Evolutionary conservation across 2,797 vertebrate genomes (phyloP).

Genomic region (Peromyscus aztecus): DNA sequence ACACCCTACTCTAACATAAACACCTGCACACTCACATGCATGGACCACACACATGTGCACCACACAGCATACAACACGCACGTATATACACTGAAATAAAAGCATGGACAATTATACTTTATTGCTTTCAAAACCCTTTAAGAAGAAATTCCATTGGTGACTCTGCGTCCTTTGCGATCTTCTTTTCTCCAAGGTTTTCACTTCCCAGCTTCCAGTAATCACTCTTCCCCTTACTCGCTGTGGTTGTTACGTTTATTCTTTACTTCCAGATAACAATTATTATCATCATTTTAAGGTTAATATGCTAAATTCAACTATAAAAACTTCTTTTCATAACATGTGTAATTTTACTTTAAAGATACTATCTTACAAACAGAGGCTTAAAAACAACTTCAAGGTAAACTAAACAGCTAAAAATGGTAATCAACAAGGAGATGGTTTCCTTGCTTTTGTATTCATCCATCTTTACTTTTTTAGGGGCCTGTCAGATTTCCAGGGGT

Average conservation of each 20-base stretch:
- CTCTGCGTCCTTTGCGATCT: not conserved
- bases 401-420: not conserved
- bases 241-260: not conserved
- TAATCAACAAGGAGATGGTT: not conserved
- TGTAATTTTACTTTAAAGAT: not conserved
- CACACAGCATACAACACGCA: not conserved
- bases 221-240: not conserved
- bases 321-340: not conserved
- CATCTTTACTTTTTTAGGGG: not conserved
- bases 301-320: not conserved
- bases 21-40: not conserved
- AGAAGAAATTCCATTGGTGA: not conserved
- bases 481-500: not conserved
- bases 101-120: not conserved
- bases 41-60: not conserved
- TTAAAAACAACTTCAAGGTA: not conserved
- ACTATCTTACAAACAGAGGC: not conserved
- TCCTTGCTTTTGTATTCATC: not conserved
- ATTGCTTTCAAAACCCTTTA: not conserved
- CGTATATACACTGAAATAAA: not conserved
- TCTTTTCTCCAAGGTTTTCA: not conserved
- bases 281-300: not conserved
- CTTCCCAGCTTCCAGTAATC: not conserved
- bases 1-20: not conserved
- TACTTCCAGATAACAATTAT: not conserved